Evolutionary conservation across 2,113 vertebrate genomes (phyloP).

Genomic region (Urocynchramus pylzowi): DNA sequence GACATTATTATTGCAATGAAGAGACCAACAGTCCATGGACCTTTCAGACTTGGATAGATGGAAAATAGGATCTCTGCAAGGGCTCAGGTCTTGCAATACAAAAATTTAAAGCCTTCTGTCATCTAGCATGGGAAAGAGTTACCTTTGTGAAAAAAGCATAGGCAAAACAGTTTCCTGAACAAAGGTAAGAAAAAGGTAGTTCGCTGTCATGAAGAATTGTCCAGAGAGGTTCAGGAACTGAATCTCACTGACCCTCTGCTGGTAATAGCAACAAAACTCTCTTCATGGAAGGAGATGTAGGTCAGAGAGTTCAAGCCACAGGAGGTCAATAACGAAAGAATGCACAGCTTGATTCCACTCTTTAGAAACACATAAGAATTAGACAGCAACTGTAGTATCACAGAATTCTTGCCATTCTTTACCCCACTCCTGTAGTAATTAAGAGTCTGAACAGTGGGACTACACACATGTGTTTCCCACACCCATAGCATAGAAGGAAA

Average conservation of each 20-base stretch:
- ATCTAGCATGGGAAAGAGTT: accelerated
- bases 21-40: background rate
- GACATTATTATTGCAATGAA: background rate
- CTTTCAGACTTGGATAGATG: background rate
- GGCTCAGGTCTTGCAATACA: background rate
- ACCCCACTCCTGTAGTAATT: background rate
- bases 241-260: background rate
- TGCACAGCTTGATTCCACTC: background rate
- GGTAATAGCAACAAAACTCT: background rate
- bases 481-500: background rate
- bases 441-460: background rate
- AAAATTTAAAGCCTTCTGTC: background rate
- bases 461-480: background rate
- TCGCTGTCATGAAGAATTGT: accelerated
- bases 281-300: background rate
- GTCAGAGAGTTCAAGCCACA: background rate
- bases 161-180: background rate
- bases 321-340: background rate
- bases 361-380: background rate
- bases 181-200: background rate
- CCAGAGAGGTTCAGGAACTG: background rate
- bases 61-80: background rate
- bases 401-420: background rate
- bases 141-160: background rate
- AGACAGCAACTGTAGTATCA: background rate